Conservation (phyloP, 2,113 vertebrate genomes). For the Coptodon rendalli region DNA sequence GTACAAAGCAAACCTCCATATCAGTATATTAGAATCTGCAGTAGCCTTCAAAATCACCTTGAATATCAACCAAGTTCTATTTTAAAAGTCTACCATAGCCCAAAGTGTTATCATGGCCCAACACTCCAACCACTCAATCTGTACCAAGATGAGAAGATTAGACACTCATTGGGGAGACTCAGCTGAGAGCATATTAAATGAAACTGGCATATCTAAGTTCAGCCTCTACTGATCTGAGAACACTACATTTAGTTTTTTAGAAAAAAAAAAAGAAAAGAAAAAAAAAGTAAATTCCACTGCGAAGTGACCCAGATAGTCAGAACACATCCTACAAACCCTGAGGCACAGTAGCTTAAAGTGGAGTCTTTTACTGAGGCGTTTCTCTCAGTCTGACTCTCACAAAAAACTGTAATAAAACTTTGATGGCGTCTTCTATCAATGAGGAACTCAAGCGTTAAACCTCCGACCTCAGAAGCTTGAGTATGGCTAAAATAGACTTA, state of each 20-base stretch:
- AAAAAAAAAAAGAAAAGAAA: not conserved
- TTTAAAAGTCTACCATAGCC: not conserved
- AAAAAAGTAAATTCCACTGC: constrained; percentile 47
- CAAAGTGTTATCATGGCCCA: constrained; percentile 1
- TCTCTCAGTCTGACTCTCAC: constrained; percentile 4
- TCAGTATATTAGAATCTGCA: not conserved
- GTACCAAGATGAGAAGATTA: constrained; percentile 33
- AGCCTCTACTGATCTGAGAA: constrained; percentile 51
- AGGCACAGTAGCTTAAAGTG: constrained; percentile 51
- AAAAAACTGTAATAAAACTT: constrained; percentile 43
- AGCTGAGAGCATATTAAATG: constrained; percentile 53
- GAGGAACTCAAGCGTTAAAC: not conserved
- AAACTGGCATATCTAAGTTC: constrained; percentile 40
- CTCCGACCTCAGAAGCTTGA: not conserved
- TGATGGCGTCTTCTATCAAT: constrained; percentile 24
- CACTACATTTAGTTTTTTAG: constrained; percentile 26
- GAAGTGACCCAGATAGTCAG: constrained; percentile 66
- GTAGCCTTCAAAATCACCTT: constrained; percentile 4
- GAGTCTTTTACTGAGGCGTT: constrained; percentile 38
- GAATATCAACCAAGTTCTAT: constrained; percentile 1
- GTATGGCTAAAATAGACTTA: not conserved
- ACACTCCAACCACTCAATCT: constrained; percentile 7
- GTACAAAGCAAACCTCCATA: not conserved
- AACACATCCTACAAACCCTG: constrained; percentile 47
- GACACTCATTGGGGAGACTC: constrained; percentile 29